phyloP scores from a whole-genome alignment of 1,140 invertebrate genomes.

The Araneus ventricosus region DNA sequence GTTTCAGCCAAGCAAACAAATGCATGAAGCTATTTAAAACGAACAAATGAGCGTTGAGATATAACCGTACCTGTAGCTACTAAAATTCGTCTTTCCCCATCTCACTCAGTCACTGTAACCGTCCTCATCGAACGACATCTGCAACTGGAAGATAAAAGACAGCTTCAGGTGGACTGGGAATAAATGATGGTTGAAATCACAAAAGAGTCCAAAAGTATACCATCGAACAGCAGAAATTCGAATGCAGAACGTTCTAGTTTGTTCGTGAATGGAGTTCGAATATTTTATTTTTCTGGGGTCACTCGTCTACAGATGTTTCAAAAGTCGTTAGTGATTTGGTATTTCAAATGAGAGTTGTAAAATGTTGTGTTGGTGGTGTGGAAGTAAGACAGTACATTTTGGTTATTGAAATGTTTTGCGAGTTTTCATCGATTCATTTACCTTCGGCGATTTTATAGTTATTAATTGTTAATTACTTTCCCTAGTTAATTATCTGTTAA shows the following conservation, averaged over 20 bases:
- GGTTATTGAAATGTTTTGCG: too few relatives aligned
- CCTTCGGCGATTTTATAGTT: too few relatives aligned
- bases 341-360: neutral
- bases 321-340: neutral
- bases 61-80: neutral
- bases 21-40: neutral
- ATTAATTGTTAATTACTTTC: too few relatives aligned
- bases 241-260: neutral
- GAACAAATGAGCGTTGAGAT: neutral
- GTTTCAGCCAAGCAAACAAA: neutral
- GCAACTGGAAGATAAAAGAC: neutral
- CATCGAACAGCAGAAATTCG: slow-evolving; percentile 5
- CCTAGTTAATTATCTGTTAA: too few relatives aligned
- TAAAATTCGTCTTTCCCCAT: neutral
- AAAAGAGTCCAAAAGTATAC: slow-evolving; percentile 1
- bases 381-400: too few relatives aligned
- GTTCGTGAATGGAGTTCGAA: neutral
- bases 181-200: slow-evolving; percentile 18
- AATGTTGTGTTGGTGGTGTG: neutral
- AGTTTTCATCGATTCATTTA: too few relatives aligned
- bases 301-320: neutral
- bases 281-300: slow-evolving; percentile 34
- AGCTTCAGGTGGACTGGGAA: slow-evolving; percentile 23
- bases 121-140: neutral
- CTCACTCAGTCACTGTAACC: neutral